phyloP scores from a whole-genome alignment of 2,113 vertebrate species.

The Hiodon tergisus region DNA sequence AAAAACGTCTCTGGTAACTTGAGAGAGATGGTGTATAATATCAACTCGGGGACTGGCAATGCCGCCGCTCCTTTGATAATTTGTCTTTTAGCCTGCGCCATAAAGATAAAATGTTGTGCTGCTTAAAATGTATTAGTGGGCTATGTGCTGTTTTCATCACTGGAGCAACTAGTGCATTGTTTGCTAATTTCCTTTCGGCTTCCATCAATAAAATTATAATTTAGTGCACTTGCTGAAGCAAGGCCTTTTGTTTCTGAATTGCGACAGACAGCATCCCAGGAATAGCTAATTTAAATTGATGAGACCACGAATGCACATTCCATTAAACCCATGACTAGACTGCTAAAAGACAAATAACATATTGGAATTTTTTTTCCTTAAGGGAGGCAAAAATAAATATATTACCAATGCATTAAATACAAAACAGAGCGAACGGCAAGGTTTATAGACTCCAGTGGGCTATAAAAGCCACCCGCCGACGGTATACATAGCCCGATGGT shows the following conservation, averaged over 20 bases:
- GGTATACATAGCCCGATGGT: neutral
- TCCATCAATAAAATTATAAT: constrained; percentile 29
- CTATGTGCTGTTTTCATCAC: constrained; percentile 8
- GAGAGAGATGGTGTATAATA: constrained; percentile 21
- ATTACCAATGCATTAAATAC: neutral
- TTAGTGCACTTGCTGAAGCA: constrained; percentile 12
- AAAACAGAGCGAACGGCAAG: neutral
- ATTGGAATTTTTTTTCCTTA: constrained; percentile 2
- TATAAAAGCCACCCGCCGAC: neutral
- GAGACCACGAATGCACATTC: constrained; percentile 11
- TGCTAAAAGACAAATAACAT: constrained; percentile 20
- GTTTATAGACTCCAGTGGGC: neutral
- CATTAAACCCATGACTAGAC: constrained; percentile 27
- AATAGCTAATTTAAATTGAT: constrained; percentile 29
- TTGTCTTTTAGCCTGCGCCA: constrained; percentile 34
- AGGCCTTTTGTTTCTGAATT: constrained; percentile 17
- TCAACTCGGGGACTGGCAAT: neutral
- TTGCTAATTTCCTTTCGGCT: constrained; percentile 28
- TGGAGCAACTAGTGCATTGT: constrained; percentile 16
- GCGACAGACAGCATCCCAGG: constrained; percentile 1
- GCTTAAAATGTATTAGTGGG: constrained; percentile 30
- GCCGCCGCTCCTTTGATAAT: constrained; percentile 25
- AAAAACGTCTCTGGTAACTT: constrained; percentile 19
- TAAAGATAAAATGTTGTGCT: constrained; percentile 29
- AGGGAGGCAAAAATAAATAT: neutral